Evolutionary conservation across 2,888 invertebrate genomes (phyloP), one percentile per base, ranked within the genome.

Genomic region (Hedya salicella): DNA sequence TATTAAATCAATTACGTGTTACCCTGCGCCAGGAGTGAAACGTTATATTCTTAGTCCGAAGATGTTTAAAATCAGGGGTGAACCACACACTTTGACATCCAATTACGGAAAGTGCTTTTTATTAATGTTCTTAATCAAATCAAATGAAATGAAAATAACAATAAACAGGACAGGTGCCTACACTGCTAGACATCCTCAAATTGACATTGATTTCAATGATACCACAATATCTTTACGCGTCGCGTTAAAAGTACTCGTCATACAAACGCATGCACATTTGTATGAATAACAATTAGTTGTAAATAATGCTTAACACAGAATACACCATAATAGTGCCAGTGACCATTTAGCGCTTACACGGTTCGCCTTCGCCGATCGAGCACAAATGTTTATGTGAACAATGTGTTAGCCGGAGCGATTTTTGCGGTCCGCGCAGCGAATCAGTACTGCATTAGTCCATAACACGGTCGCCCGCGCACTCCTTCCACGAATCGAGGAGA

Each of bases 371-470:
- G 74, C 75, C 74, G 73, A 74, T 78, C 79, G 36, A 79, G 81
- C 79, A 74, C 78, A 79, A 86, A 87, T 84, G 78, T 87, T 87
- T 86, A 85, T 81, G 85, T 82, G 84, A 88, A 90, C 87, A 91
- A 89, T 88, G 80, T 81, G 83, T 85, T 87, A 80, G 79, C 77
- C 74, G 79, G 81, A 77, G 78, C 85, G 82, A 86, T 86, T 89
- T 87, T 87, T 87, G 89, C 87, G 85, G 85, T 82, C 77, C 78
- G 84, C 84, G 85, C 50, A 68, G 82, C 92, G 92, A 90, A 87
- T 91, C 91, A 92, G 92, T 91, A 80, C 80, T 81, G 84, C 82
- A 87, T 89, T 86, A 89, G 89, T 81, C 88, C 86, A 91, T 91
- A 91, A 79, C 82, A 84, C 84, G 85, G 86, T 76, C 89, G 91